Conservation (phyloP, 2,888 invertebrate genomes). For the Acheta domesticus region DNA sequence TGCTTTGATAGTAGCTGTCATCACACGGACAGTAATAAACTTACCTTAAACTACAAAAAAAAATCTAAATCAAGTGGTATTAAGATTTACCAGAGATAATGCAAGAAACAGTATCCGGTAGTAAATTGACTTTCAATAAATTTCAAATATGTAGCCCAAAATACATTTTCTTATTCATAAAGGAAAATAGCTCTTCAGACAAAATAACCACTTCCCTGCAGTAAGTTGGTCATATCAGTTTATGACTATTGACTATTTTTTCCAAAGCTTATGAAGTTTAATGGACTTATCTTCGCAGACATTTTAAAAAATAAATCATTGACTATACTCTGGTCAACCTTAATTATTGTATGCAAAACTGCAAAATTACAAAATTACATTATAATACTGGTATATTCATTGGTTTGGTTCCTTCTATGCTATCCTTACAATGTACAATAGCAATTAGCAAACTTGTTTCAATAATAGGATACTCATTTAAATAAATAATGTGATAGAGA, state of each 20-base stretch:
- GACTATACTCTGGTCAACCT: conserved; percentile 1
- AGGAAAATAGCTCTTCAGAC: background rate
- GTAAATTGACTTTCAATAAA: background rate
- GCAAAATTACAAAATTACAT: conserved; percentile 10
- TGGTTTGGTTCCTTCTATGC: background rate
- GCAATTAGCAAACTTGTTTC: background rate
- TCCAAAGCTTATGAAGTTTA: background rate
- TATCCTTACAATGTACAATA: background rate
- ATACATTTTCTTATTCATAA: conserved; percentile 6
- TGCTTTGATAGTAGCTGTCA: conserved; percentile 34
- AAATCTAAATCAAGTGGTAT: background rate
- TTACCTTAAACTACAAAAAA: background rate
- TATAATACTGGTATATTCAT: conserved; percentile 2
- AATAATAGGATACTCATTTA: no score
- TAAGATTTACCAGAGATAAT: conserved; percentile 10
- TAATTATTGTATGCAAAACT: conserved; percentile 5
- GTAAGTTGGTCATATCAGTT: background rate
- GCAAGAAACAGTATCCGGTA: background rate
- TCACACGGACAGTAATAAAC: conserved; percentile 28
- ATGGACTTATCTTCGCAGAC: background rate
- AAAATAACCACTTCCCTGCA: background rate
- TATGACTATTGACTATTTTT: background rate
- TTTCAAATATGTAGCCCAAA: background rate
- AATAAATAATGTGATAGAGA: no score
- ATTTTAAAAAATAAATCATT: background rate